Evolutionary conservation across 2,797 vertebrate species (phyloP).

Genomic region (Manis javanica): DNA sequence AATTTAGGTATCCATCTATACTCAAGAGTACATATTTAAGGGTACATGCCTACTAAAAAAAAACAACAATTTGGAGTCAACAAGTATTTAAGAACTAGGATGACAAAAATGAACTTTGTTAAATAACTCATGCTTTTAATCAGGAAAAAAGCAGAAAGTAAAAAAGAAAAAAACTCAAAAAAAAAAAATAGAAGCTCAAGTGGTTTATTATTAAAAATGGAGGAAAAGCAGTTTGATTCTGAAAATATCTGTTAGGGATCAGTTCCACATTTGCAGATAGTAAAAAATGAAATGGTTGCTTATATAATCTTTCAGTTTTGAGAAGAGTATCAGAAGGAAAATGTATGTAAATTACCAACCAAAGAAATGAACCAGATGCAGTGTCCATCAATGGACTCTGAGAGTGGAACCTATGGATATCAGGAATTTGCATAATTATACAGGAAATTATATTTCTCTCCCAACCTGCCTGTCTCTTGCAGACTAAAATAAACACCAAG

Average conservation of each 20-base stretch:
- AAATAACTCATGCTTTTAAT: neutral
- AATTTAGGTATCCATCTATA: neutral
- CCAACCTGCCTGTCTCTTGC: neutral
- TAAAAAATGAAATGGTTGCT: neutral
- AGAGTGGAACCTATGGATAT: neutral
- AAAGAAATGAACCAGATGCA: neutral
- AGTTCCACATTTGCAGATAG: neutral
- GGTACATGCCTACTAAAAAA: neutral
- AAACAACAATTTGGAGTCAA: neutral
- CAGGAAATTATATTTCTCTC: neutral
- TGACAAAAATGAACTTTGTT: slow-evolving; percentile 13
- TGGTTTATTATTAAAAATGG: neutral
- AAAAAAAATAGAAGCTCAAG: neutral
- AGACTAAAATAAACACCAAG: neutral
- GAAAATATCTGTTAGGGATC: neutral
- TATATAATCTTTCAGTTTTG: neutral
- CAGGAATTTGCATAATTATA: neutral
- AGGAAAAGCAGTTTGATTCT: slow-evolving; percentile 3
- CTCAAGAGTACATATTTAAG: neutral
- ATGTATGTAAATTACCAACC: neutral
- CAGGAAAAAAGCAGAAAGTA: neutral
- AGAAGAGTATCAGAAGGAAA: neutral
- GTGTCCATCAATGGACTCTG: neutral
- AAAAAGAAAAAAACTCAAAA: neutral
- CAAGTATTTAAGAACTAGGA: neutral